phyloP scores from a whole-genome alignment of 1,140 invertebrate species.

The Drosophila saltans region DNA sequence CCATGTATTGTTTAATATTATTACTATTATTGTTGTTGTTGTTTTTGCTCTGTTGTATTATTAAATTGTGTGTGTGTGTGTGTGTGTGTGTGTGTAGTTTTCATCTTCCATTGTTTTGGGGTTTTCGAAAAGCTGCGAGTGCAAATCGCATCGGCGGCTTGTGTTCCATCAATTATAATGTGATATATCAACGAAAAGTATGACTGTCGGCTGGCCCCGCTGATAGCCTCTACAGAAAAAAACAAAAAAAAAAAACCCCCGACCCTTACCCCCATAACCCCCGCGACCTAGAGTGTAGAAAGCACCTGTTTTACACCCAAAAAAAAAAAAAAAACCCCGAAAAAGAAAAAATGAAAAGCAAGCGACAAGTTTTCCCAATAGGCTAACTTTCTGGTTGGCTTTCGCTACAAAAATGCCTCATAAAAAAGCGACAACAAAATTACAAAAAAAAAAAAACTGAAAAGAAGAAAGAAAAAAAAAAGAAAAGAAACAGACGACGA shows the following conservation, averaged over 20 bases:
- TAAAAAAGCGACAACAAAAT: slow-evolving; percentile 56
- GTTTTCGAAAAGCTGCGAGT: slow-evolving; percentile 44
- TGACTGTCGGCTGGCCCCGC: slow-evolving; percentile 30
- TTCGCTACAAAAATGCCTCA: slow-evolving; percentile 80
- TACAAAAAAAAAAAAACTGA: slow-evolving; percentile 28
- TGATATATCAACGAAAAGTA: slow-evolving; percentile 66
- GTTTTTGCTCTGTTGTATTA: slow-evolving; percentile 36
- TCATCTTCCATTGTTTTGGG: slow-evolving; percentile 23
- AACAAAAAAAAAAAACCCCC: slow-evolving; percentile 7
- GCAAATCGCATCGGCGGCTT: slow-evolving; percentile 42
- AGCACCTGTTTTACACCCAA: slow-evolving; percentile 69
- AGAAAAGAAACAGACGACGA: slow-evolving; percentile 28
- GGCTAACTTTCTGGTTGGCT: slow-evolving; percentile 43
- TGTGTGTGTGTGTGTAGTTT: slow-evolving; percentile 37
- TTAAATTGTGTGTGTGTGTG: slow-evolving; percentile 39
- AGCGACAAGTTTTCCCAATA: slow-evolving; percentile 75
- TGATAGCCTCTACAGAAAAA: slow-evolving; percentile 29
- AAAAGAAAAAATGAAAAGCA: slow-evolving; percentile 40
- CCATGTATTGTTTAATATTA: slow-evolving; percentile 65
- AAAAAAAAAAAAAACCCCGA: slow-evolving; percentile 40
- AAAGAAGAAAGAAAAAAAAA: slow-evolving; percentile 38
- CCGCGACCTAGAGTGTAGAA: slow-evolving; percentile 50
- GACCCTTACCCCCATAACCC: slow-evolving; percentile 2
- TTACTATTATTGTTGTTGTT: slow-evolving; percentile 36
- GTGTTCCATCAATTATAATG: slow-evolving; percentile 75